A percentile compares a stretch with the other conserved stretches of the same genome.
Conservation (phyloP, 2,113 vertebrate species). For the Capricornis sumatraensis region DNA sequence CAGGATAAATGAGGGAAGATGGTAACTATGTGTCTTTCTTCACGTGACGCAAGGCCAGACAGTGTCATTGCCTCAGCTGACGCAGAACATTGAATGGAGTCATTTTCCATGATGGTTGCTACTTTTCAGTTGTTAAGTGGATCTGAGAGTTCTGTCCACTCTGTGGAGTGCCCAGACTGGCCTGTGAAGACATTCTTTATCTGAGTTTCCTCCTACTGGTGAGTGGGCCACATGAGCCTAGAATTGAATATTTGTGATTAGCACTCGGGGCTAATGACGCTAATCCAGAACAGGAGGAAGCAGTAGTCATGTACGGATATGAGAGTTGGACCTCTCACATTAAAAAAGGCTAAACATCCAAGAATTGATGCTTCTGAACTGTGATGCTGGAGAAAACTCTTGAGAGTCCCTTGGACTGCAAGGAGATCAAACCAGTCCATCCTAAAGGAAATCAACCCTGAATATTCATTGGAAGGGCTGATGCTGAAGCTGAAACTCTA, state of each 20-base stretch:
- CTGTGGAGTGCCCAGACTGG: background rate
- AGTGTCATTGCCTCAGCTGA: too few species aligned
- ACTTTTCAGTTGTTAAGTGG: background rate
- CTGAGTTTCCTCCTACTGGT: background rate
- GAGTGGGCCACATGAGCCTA: background rate
- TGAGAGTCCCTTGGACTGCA: background rate
- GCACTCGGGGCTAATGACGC: background rate
- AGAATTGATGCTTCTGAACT: background rate
- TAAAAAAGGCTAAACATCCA: background rate
- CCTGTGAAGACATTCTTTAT: background rate
- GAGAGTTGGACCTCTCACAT: background rate
- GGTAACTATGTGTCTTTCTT: background rate
- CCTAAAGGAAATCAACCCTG: background rate
- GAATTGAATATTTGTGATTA: background rate
- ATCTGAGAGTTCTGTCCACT: background rate
- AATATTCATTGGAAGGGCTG: background rate
- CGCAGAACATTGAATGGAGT: background rate
- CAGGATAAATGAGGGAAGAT: background rate
- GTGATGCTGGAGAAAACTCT: background rate
- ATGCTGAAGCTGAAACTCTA: background rate
- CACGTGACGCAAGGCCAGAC: accelerated
- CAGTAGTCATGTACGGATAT: background rate
- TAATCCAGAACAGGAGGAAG: background rate
- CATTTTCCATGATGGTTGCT: background rate
- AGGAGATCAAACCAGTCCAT: background rate